phyloP scores from a whole-genome alignment of 1,140 invertebrate species.

The Zeugodacus cucurbitae region DNA sequence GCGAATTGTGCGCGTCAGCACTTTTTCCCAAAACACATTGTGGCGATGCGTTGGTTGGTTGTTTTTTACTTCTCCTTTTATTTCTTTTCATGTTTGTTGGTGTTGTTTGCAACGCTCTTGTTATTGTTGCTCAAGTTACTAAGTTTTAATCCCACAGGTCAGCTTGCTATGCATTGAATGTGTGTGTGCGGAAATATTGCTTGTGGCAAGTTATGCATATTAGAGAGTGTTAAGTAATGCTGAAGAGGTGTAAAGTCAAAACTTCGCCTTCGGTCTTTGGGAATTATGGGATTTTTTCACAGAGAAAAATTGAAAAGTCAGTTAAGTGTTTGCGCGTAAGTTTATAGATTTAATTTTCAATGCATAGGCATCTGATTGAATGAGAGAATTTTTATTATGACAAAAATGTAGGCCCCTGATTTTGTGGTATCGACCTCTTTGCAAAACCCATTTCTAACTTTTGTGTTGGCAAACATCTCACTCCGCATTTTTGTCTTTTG shows the following conservation, averaged over 20 bases:
- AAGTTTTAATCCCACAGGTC: not conserved
- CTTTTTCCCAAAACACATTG: not conserved
- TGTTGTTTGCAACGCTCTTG: not conserved
- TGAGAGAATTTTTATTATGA: no score
- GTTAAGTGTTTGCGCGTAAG: not conserved
- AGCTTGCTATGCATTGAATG: not conserved
- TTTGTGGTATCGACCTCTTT: no score
- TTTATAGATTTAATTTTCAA: no score
- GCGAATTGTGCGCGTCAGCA: slow-evolving; percentile 15
- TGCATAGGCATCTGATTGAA: no score
- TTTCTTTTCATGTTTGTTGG: not conserved
- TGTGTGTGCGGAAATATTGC: not conserved
- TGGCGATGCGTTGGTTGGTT: not conserved
- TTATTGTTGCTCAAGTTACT: not conserved
- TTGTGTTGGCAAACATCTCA: no score
- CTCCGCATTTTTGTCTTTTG: no score
- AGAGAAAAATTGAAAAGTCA: not conserved
- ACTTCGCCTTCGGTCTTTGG: not conserved
- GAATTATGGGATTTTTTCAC: not conserved
- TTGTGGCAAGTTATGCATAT: slow-evolving; percentile 9
- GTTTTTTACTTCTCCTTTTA: not conserved
- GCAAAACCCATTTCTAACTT: no score
- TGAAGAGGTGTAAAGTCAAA: not conserved
- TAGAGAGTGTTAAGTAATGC: not conserved
- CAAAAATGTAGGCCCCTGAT: no score